Evolutionary conservation across 2,797 vertebrate species (phyloP), one percentile per base, ranked within the genome.

Genomic region (Astyanax mexicanus): DNA sequence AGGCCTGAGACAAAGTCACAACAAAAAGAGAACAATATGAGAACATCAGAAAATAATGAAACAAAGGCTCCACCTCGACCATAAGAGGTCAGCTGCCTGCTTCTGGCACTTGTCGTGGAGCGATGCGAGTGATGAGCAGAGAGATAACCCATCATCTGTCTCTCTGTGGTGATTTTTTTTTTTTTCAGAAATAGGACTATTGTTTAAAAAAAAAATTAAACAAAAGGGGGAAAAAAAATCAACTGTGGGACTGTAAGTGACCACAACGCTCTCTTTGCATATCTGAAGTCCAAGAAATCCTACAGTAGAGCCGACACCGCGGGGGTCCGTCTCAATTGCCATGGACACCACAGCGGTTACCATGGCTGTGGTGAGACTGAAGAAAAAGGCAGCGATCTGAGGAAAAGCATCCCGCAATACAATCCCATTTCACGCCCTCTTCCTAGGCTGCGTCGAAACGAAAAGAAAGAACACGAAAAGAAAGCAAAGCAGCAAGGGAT

Each of bases 401-500:
- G 55, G 29, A 72, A 64, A 60, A 27, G 49, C 40, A 37, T 42
- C 45, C 38, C 35, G 62, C 61, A 58, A 49, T 23, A 27, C 54
- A 44, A n/a, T 67, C 32, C n/a, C 29, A 60, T 72, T 37, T 29
- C n/a, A 15, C 25, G 3, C 25, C 58, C 51, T 44, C 58, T 64
- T 57, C 25, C 32, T 45, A n/a, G 40, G 17, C 17, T 23, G 37
- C 10, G 58, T 32, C 19, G 42, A 54, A 58, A n/a, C 19, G 19
- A 64, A 47, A 15, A 19, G 15, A 29, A 44, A 13, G 10, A 17
- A 38, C 40, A 35, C 45, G 58, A 6, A 72, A 52, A 75, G 12
- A 66, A 57, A 61, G 69, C 64, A 37, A 73, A 79, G 69, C 76
- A 77, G 73, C 69, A 40, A 27, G 61, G 52, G 70, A 62, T 57